Evolutionary conservation across 2,797 vertebrate genomes (phyloP).

Genomic region (Vipera ursinii): DNA sequence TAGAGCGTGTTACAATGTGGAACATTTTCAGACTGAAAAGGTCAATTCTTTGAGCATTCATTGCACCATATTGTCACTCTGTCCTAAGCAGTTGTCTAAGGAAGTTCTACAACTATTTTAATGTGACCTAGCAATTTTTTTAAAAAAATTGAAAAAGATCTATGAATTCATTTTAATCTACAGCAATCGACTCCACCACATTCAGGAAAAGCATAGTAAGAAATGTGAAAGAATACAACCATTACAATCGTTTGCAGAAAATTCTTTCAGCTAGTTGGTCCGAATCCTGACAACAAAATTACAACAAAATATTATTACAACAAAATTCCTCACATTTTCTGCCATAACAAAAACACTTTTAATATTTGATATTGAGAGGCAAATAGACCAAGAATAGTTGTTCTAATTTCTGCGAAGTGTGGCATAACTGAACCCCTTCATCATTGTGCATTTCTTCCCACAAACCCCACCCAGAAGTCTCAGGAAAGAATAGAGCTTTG

Average conservation of each 20-base stretch:
- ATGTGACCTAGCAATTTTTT: background rate
- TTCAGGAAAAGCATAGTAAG: background rate
- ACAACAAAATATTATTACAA: background rate
- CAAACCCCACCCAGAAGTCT: background rate
- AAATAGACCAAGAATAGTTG: background rate
- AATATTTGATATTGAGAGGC: background rate
- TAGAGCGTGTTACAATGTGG: background rate
- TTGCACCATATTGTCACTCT: background rate
- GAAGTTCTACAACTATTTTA: background rate
- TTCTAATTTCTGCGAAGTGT: background rate
- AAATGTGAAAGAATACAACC: background rate
- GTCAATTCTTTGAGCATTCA: background rate
- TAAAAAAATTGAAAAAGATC: background rate
- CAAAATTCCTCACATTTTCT: background rate
- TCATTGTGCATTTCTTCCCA: background rate
- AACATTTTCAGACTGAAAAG: background rate
- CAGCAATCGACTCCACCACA: background rate
- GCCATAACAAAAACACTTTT: background rate
- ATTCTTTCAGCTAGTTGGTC: background rate
- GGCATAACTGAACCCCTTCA: background rate
- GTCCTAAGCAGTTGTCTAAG: background rate
- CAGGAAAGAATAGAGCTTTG: background rate
- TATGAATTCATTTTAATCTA: background rate
- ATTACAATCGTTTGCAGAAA: background rate
- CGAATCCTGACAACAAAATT: background rate